Evolutionary conservation across 2,797 vertebrate species (phyloP).

Genomic region (Chelon auratus): DNA sequence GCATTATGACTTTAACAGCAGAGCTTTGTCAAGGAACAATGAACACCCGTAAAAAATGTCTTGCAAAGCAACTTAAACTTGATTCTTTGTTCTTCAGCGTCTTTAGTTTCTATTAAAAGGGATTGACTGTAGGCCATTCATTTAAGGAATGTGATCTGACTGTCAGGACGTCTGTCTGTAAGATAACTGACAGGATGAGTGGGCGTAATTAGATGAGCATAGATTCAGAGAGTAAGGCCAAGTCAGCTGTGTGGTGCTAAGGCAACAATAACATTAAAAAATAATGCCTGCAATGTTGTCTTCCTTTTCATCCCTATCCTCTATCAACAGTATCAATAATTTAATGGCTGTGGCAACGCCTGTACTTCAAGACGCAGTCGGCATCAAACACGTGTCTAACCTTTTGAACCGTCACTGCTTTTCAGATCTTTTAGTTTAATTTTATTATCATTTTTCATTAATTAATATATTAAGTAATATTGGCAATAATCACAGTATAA

Average conservation of each 20-base stretch:
- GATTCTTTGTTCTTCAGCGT: constrained; percentile 22
- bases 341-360: constrained; percentile 14
- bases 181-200: constrained; percentile 22
- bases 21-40: constrained; percentile 14
- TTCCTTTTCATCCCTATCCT: constrained; percentile 46
- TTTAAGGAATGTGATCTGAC: constrained; percentile 57
- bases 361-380: not conserved
- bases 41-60: not conserved
- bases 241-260: not conserved
- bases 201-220: not conserved
- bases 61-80: constrained; percentile 17
- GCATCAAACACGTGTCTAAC: constrained; percentile 2
- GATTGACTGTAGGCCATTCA: constrained; percentile 65
- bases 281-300: constrained; percentile 32
- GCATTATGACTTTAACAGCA: constrained; percentile 13
- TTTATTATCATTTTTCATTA: no score
- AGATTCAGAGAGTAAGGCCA: not conserved
- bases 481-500: not conserved
- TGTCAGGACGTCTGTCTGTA: constrained; percentile 10
- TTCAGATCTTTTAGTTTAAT: not conserved
- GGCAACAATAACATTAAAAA: constrained; percentile 43
- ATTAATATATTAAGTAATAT: no score
- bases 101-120: constrained; percentile 61
- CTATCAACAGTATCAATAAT: constrained; percentile 66
- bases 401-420: not conserved